Conservation (phyloP, 2,797 vertebrate species). For the Tragopan temminckii region DNA sequence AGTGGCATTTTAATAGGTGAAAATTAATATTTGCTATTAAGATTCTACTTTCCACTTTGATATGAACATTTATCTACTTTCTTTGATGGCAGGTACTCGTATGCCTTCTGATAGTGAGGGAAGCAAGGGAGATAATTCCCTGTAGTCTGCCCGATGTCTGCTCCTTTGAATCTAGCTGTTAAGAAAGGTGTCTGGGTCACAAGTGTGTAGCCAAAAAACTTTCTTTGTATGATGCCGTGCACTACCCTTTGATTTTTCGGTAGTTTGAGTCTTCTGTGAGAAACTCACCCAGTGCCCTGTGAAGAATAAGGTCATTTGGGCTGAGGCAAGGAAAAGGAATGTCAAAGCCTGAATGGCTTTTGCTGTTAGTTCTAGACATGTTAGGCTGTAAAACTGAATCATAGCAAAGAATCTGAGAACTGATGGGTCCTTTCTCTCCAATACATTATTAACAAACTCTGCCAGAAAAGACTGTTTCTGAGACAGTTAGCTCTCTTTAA, state of each 20-base stretch:
- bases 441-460: neutral
- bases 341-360: neutral
- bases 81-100: constrained; percentile 8
- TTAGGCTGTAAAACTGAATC: neutral
- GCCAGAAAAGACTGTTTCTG: neutral
- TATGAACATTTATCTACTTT: neutral
- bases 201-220: neutral
- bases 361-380: neutral
- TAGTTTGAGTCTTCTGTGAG: neutral
- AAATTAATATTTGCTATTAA: constrained; percentile 44
- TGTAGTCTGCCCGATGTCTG: neutral
- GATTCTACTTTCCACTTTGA: constrained; percentile 39
- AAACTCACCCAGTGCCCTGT: constrained; percentile 7
- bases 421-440: neutral
- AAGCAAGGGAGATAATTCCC: neutral
- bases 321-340: neutral
- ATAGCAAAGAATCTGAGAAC: neutral
- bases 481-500: neutral
- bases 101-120: neutral
- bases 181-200: constrained; percentile 20
- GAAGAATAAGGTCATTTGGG: constrained; percentile 7
- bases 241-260: neutral
- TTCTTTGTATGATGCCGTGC: neutral
- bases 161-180: constrained; percentile 29
- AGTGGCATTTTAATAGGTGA: neutral